Conservation (phyloP, 1,140 invertebrate species). For the Heliconius melpomene region DNA sequence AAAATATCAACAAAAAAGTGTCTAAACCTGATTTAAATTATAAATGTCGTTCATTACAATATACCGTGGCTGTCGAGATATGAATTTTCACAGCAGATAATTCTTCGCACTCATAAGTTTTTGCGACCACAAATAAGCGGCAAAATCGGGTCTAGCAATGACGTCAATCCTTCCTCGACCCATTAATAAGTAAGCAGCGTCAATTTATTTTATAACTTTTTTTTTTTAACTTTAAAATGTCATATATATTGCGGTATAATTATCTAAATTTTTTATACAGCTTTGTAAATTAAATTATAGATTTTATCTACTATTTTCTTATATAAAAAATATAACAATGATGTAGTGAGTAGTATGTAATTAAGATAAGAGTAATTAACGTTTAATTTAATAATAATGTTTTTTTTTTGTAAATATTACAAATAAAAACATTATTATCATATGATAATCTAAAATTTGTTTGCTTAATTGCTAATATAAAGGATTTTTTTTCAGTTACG, state of each 20-base stretch:
- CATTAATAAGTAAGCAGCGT: background rate
- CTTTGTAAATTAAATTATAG: background rate
- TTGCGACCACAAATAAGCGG: conserved; percentile 11
- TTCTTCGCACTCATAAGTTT: conserved; percentile 15
- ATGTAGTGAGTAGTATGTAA: background rate
- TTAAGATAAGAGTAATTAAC: background rate
- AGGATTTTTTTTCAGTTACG: too few species aligned
- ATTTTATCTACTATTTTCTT: background rate
- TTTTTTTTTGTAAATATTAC: too few species aligned
- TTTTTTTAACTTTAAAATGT: background rate
- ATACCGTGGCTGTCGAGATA: background rate
- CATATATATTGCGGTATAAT: background rate
- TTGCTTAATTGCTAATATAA: too few species aligned
- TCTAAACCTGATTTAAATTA: background rate
- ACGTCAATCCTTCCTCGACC: conserved; percentile 15
- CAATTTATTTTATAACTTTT: background rate
- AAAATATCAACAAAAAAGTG: background rate
- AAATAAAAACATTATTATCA: too few species aligned
- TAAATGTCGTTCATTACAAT: background rate
- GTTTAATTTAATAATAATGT: too few species aligned
- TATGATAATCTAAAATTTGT: too few species aligned
- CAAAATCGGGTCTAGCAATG: conserved; percentile 20
- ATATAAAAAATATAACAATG: background rate
- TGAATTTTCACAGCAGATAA: conserved; percentile 7
- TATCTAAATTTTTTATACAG: background rate